Conservation (phyloP, 2,113 vertebrate genomes). For the Rhombomys opimus region DNA sequence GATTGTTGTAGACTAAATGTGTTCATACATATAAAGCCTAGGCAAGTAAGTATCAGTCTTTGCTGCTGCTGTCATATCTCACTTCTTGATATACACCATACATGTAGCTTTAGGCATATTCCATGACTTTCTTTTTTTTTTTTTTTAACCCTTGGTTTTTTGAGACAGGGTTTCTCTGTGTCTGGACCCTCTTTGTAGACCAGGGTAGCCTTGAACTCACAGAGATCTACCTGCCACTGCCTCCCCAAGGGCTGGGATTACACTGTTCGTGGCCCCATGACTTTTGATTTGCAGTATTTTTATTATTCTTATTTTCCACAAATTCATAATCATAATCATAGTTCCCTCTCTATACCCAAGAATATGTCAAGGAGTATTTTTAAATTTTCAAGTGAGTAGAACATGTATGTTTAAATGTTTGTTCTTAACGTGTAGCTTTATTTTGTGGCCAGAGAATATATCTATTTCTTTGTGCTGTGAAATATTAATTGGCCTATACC, state of each 20-base stretch:
- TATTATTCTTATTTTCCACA: conserved; percentile 63
- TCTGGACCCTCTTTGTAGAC: too few species aligned
- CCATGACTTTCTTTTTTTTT: not conserved
- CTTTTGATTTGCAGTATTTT: conserved; percentile 47
- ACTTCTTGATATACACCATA: not conserved
- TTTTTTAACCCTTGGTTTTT: too few species aligned
- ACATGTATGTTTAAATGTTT: conserved; percentile 71
- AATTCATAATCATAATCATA: conserved; percentile 58
- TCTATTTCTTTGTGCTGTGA: conserved; percentile 56
- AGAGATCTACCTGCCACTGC: too few species aligned
- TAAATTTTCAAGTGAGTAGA: conserved; percentile 64
- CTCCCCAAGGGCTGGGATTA: too few species aligned
- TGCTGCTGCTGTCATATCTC: not conserved
- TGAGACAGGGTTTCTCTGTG: too few species aligned
- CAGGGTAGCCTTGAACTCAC: too few species aligned
- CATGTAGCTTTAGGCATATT: not conserved
- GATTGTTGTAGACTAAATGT: not conserved
- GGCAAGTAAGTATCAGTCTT: not conserved
- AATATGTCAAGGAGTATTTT: conserved; percentile 58
- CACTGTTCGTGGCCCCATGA: not conserved
- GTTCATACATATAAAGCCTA: not conserved
- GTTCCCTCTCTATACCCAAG: conserved; percentile 56
- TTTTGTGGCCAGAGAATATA: conserved; percentile 72
- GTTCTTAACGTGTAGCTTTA: conserved; percentile 72
- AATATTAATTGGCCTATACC: conserved; percentile 72